Evolutionary conservation across 2,797 vertebrate species (phyloP).

Genomic region (Melanotaenia parkinsoni): DNA sequence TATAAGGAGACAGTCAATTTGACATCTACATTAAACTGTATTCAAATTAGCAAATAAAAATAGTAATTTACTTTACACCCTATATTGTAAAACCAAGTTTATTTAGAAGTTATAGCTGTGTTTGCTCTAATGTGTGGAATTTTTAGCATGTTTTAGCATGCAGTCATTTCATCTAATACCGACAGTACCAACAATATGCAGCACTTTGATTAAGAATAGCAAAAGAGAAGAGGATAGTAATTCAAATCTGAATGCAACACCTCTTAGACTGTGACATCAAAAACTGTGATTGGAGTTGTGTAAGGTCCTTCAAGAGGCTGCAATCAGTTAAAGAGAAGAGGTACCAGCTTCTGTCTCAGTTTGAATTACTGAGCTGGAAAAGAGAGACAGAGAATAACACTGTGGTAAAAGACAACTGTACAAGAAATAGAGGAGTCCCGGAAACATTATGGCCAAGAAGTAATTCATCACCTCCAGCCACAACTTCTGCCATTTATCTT

Average conservation of each 20-base stretch:
- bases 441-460: constrained; percentile 1
- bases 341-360: constrained; percentile 4
- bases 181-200: constrained; percentile 9
- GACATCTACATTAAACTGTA: no score
- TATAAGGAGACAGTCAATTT: no score
- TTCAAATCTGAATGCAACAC: constrained; percentile 10
- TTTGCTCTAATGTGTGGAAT: neutral
- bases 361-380: constrained; percentile 7
- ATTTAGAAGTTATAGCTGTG: no score
- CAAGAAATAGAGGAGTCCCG: constrained; percentile 1
- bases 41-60: no score
- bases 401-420: neutral
- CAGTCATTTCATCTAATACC: constrained; percentile 10
- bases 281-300: constrained; percentile 20
- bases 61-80: no score
- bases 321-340: constrained; percentile 25
- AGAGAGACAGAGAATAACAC: neutral
- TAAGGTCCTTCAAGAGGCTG: constrained; percentile 20
- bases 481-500: constrained; percentile 8
- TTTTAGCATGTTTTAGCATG: neutral
- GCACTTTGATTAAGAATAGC: constrained; percentile 4
- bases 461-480: constrained; percentile 20
- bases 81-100: no score
- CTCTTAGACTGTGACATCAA: constrained; percentile 15
- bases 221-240: neutral